Evolutionary conservation across 2,113 vertebrate species (phyloP), one percentile per base, ranked within the genome.

Genomic region (Seriola quinqueradiata): DNA sequence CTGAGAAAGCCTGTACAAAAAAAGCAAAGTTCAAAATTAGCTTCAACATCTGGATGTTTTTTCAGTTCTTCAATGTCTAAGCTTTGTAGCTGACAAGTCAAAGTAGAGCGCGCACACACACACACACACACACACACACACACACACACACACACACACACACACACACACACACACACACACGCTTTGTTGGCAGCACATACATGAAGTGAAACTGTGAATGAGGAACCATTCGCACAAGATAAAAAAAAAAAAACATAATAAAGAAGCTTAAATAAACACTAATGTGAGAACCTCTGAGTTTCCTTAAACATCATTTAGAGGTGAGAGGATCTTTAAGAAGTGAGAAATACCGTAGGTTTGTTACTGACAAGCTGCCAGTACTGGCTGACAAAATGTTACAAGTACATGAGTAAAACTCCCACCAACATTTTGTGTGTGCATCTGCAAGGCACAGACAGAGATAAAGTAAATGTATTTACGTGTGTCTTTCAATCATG

Each of bases 141-240:
- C 34, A 36, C 4, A 42, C 10, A 42, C 8, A 42, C 6, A 8
- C 28, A 40, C 48, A 28, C 55, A 11, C 17, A 5, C 55, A 61
- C 52, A 42, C 40, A 40, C 40, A 42, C 40, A 10, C 40, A 42
- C 40, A 42, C 10, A 42, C 34, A 36, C 4, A 42, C 10, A 42
- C 8, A 42, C 28, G 28, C 28, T 28, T 28, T 28, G 28, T 7
- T 17, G 32, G 17, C 8, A 17, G 42, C 4, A 50, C 34, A 42
- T 4, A 78, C 10, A 77, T 69, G 69, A 90, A 89, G 67, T 88
- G 88, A 93, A 91, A 93, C 68, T 57, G 25, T 28, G 34, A 81
- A 75, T 36, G 58, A 69, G 69, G 71, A 87, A 83, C 17, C 1
- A 0, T 25, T 28, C n/a, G 4, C 13, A 19, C 5, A n/a, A 9